Evolutionary conservation across 2,113 vertebrate species (phyloP).

Genomic region (Fregetta grallaria): DNA sequence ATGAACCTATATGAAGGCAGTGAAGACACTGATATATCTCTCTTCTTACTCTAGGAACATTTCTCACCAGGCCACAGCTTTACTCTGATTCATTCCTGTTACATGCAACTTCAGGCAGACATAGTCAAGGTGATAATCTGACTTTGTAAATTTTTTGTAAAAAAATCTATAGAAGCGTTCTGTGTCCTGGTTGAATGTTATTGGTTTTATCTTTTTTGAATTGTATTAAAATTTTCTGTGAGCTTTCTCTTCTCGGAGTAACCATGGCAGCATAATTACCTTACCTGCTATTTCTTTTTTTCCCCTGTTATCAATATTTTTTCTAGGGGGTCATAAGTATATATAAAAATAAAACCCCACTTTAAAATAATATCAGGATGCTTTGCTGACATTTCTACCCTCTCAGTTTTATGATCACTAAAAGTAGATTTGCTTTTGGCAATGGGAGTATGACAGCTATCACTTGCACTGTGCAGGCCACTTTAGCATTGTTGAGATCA

Average conservation of each 20-base stretch:
- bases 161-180: neutral
- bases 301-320: neutral
- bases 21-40: neutral
- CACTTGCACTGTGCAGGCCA: neutral
- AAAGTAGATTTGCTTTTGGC: neutral
- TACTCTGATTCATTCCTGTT: neutral
- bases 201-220: neutral
- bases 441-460: neutral
- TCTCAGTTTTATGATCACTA: neutral
- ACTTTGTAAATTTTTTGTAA: neutral
- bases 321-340: neutral
- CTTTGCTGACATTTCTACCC: neutral
- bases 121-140: neutral
- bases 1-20: neutral
- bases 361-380: neutral
- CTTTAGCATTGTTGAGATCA: neutral
- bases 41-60: neutral
- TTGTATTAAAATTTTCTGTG: neutral
- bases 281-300: conserved; percentile 2
- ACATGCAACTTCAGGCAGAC: neutral
- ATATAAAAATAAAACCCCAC: neutral
- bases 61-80: neutral
- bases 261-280: conserved; percentile 41
- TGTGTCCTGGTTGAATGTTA: neutral
- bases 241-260: neutral